A percentile compares a stretch with the other conserved stretches of the same genome.
These are phyloP conservation scores for Sardinella longiceps DNA, from an alignment of 2,797 vertebrate species.

Conservation along the genomic window DNA sequence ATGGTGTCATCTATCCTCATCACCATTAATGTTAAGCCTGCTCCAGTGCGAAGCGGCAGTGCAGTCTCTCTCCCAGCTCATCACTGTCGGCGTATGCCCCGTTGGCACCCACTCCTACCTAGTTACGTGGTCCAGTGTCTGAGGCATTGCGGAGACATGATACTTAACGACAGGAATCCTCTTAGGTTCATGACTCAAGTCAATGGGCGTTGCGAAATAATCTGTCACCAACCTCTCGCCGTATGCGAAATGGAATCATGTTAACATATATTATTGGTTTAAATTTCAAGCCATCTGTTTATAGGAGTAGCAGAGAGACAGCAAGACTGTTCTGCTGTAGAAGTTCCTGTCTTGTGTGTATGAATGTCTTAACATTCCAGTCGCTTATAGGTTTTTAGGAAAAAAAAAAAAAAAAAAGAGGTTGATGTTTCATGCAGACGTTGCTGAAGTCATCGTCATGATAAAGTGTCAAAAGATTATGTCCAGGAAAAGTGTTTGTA, in stretches of 20 bases:
- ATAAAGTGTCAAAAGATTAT: constrained; percentile 28
- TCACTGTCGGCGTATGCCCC: constrained; percentile 1
- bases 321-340: neutral
- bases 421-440: constrained; percentile 10
- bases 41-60: neutral
- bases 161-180: constrained; percentile 24
- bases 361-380: neutral
- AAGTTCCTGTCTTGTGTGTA: neutral
- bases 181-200: constrained; percentile 22
- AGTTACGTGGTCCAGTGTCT: neutral
- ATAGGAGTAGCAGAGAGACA: neutral
- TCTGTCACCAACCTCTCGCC: neutral
- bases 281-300: constrained; percentile 14
- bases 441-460: constrained; percentile 20
- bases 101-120: neutral
- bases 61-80: constrained; percentile 2
- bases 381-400: neutral
- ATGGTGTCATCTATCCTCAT: constrained; percentile 27
- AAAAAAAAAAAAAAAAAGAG: neutral
- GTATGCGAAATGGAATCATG: constrained; percentile 4
- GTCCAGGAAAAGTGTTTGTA: constrained; percentile 25
- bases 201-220: neutral
- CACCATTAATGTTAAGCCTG: neutral
- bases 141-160: neutral
- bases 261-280: constrained; percentile 26